Evolutionary conservation across 92 coral and sea anemone species (phyloP).

Genomic region (Porites cylindrica): DNA sequence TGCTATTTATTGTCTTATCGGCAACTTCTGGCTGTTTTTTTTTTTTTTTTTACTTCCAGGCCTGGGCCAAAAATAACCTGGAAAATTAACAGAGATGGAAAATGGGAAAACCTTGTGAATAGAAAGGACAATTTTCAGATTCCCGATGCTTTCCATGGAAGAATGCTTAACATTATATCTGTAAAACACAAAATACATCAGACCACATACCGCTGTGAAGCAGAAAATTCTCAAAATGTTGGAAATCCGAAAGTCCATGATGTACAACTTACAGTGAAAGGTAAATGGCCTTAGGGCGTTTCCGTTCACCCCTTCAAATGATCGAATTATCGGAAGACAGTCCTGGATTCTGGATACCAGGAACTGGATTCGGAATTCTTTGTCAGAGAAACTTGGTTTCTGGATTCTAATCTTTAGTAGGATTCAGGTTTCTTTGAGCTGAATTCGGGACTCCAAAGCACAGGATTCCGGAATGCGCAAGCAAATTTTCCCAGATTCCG

Average conservation of each 20-base stretch:
- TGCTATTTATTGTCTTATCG: too few relatives aligned
- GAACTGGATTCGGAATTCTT: too few relatives aligned
- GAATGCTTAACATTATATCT: background rate
- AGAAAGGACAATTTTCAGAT: conserved; percentile 7
- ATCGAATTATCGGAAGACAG: too few relatives aligned
- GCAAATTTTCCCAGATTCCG: too few relatives aligned
- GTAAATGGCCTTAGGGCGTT: background rate
- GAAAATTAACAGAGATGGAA: background rate
- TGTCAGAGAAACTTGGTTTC: too few relatives aligned
- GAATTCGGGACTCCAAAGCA: too few relatives aligned
- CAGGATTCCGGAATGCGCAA: too few relatives aligned
- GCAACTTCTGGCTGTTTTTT: too few relatives aligned
- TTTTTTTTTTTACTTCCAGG: background rate
- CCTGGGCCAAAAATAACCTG: conserved; percentile 35
- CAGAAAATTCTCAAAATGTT: conserved; percentile 16
- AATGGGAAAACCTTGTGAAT: background rate
- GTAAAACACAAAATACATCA: conserved; percentile 13
- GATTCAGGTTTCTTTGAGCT: too few relatives aligned
- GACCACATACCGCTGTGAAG: conserved; percentile 32
- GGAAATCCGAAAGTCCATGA: background rate
- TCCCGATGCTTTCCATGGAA: background rate
- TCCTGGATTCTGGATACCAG: too few relatives aligned
- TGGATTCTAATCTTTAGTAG: too few relatives aligned
- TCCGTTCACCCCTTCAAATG: too few relatives aligned
- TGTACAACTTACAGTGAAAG: background rate